A percentile compares a stretch with the other conserved stretches of the same genome.
Evolutionary conservation across 2,113 vertebrate genomes (phyloP).

Genomic region (Hydropotes inermis): DNA sequence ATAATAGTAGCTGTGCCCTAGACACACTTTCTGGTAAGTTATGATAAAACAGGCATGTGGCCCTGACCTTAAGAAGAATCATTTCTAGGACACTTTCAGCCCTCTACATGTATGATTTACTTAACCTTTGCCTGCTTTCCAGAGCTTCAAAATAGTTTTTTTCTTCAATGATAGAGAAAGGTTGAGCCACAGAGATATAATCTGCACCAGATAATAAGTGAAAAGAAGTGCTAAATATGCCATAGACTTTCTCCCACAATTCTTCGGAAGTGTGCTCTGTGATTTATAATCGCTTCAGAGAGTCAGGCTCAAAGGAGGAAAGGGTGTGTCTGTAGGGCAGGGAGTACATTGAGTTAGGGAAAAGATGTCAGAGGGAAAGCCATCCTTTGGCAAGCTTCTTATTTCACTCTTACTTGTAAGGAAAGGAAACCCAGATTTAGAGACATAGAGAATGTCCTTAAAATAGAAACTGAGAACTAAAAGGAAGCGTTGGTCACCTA

Average conservation of each 20-base stretch:
- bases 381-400: background rate
- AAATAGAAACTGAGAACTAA: background rate
- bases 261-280: background rate
- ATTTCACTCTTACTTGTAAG: background rate
- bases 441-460: background rate
- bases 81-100: slow-evolving; percentile 25
- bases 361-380: slow-evolving; percentile 8
- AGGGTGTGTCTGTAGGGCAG: background rate
- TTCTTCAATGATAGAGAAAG: slow-evolving; percentile 22
- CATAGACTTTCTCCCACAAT: background rate
- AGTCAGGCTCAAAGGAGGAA: background rate
- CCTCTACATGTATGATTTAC: slow-evolving; percentile 24
- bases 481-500: background rate
- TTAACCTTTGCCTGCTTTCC: slow-evolving; percentile 44
- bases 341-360: background rate
- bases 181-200: slow-evolving; percentile 35
- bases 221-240: slow-evolving; percentile 34
- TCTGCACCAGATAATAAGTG: slow-evolving; percentile 21
- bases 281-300: slow-evolving; percentile 18
- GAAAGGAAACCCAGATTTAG: background rate
- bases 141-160: slow-evolving; percentile 7
- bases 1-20: background rate
- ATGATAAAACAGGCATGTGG: slow-evolving; percentile 15
- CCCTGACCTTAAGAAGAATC: slow-evolving; percentile 44
- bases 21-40: background rate